Conservation (phyloP, 2,888 invertebrate species). For the Coelinius sp. region DNA sequence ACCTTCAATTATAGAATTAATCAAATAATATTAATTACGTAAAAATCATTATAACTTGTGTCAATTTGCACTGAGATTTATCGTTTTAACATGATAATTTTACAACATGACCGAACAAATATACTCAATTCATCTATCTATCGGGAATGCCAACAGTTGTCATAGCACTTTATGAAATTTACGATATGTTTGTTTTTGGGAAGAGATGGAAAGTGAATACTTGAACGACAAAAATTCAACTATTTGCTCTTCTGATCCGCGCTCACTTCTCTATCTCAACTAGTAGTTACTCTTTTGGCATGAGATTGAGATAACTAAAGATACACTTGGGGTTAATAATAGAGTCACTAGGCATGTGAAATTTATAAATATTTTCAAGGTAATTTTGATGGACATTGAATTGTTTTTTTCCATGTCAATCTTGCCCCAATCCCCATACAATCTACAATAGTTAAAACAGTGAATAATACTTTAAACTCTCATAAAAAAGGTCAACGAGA, state of each 20-base stretch:
- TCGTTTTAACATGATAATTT: not conserved
- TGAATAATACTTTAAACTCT: too few species aligned
- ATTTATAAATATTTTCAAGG: constrained; percentile 60
- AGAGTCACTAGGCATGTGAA: constrained; percentile 41
- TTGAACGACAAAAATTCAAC: not conserved
- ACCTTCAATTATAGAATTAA: not conserved
- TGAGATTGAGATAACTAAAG: constrained; percentile 47
- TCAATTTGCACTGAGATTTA: not conserved
- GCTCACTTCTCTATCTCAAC: not conserved
- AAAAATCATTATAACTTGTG: not conserved
- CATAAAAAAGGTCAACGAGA: too few species aligned
- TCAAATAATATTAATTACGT: not conserved
- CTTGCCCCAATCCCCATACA: too few species aligned
- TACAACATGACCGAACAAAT: not conserved
- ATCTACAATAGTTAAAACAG: too few species aligned
- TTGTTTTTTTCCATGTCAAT: too few species aligned
- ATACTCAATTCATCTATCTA: not conserved
- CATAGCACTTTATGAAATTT: not conserved
- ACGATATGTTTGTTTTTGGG: constrained; percentile 1
- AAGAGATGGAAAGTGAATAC: not conserved
- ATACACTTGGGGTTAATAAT: constrained; percentile 51
- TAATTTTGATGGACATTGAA: constrained; percentile 24
- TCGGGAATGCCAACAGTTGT: not conserved
- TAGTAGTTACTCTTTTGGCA: constrained; percentile 49
- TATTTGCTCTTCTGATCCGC: not conserved